Evolutionary conservation across 1,140 invertebrate species (phyloP).

Genomic region (Zaprionus ghesquierei): DNA sequence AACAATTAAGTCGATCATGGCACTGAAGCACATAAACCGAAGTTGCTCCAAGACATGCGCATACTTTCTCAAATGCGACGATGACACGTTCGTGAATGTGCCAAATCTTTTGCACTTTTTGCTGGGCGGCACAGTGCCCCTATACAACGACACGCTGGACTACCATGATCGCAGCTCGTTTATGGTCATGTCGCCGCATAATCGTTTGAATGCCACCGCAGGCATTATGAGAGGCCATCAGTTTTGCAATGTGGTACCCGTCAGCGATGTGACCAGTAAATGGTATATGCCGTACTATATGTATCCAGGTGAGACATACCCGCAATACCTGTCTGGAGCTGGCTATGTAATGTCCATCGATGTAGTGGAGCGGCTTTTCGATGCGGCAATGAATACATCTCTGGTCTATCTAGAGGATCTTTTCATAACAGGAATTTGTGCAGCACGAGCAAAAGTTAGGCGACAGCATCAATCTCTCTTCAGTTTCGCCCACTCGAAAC

Average conservation of each 20-base stretch:
- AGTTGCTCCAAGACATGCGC: slow-evolving; percentile 85
- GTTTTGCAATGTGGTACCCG: slow-evolving; percentile 89
- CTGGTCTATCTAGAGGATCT: slow-evolving; percentile 93
- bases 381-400: slow-evolving; percentile 87
- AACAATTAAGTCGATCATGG: slow-evolving; percentile 93
- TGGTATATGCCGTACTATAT: slow-evolving; percentile 93
- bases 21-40: slow-evolving; percentile 90
- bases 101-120: slow-evolving; percentile 84
- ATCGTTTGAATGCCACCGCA: slow-evolving; percentile 64
- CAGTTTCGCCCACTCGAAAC: slow-evolving; percentile 54
- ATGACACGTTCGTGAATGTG: slow-evolving; percentile 93
- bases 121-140: slow-evolving; percentile 77
- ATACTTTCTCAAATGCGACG: slow-evolving; percentile 92
- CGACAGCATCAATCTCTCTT: slow-evolving; percentile 70
- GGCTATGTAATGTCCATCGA: slow-evolving; percentile 91
- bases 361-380: slow-evolving; percentile 87
- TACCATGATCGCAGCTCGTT: slow-evolving; percentile 60
- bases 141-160: slow-evolving; percentile 78
- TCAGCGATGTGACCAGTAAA: slow-evolving; percentile 88
- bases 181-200: slow-evolving; percentile 42
- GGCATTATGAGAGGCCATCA: slow-evolving; percentile 88
- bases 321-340: slow-evolving; percentile 92
- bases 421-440: slow-evolving; percentile 89
- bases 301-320: slow-evolving; percentile 89
- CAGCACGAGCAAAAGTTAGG: slow-evolving; percentile 54